Percentiles rank a stretch among this genome's conserved stretches.
Evolutionary conservation across 2,113 vertebrate species (phyloP).

Genomic region (Meriones unguiculatus): DNA sequence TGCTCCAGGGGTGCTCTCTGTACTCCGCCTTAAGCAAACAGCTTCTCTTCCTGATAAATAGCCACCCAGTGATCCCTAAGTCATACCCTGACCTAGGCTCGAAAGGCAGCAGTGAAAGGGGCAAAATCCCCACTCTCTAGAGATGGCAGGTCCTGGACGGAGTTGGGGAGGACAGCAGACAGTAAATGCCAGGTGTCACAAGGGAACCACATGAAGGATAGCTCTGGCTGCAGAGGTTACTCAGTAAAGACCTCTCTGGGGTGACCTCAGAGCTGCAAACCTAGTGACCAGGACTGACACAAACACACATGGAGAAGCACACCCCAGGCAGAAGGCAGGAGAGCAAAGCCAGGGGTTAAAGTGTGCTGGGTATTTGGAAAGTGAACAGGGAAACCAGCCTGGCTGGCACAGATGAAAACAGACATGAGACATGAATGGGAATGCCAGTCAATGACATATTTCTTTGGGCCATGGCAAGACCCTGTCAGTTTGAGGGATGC

Average conservation of each 20-base stretch:
- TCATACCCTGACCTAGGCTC: neutral
- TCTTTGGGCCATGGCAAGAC: neutral
- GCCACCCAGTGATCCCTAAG: neutral
- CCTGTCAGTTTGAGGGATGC: neutral
- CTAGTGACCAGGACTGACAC: neutral
- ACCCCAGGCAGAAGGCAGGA: neutral
- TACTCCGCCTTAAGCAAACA: neutral
- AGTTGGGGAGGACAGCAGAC: accelerated
- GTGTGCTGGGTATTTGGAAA: neutral
- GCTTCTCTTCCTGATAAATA: neutral
- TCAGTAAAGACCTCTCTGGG: neutral
- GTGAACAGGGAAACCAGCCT: neutral
- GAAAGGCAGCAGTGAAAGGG: neutral
- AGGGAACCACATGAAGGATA: no score
- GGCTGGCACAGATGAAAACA: neutral
- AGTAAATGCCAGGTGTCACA: neutral
- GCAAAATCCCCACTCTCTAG: neutral
- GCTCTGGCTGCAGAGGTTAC: neutral
- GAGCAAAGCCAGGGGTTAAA: neutral
- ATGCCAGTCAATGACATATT: neutral
- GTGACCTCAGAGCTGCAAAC: neutral
- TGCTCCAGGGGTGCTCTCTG: neutral
- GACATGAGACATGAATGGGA: neutral
- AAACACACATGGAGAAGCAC: neutral
- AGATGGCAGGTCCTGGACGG: neutral